Evolutionary conservation across 2,888 invertebrate genomes (phyloP).

Genomic region (Aradus depressus): DNA sequence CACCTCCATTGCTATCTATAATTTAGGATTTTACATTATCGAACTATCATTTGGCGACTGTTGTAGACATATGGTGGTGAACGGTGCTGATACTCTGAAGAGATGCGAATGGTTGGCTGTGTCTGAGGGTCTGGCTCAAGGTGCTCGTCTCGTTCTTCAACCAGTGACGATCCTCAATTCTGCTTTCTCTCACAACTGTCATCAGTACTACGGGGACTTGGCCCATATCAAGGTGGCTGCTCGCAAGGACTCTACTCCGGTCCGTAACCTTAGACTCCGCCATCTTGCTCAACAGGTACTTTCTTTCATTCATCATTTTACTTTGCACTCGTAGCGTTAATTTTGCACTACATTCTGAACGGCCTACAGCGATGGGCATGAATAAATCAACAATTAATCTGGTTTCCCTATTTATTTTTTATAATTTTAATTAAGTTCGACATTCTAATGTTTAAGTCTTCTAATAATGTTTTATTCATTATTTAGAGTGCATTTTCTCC

Average conservation of each 20-base stretch:
- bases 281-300: constrained; percentile 79
- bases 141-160: constrained; percentile 75
- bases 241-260: constrained; percentile 69
- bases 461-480: no score
- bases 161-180: constrained; percentile 78
- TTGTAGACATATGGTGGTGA: constrained; percentile 63
- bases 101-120: constrained; percentile 79
- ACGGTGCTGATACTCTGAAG: constrained; percentile 69
- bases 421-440: no score
- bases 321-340: background rate
- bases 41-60: background rate
- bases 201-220: constrained; percentile 87
- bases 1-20: no score
- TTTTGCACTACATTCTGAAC: background rate
- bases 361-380: no score
- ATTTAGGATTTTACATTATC: no score
- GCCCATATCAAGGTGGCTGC: constrained; percentile 91
- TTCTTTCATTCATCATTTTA: constrained; percentile 2
- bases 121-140: constrained; percentile 67
- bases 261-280: constrained; percentile 72
- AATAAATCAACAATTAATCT: no score
- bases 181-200: constrained; percentile 82
- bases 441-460: no score
- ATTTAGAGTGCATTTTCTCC: no score
- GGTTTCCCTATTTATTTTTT: no score